Conservation (phyloP, 2,113 vertebrate species). For the Pteronura brasiliensis region DNA sequence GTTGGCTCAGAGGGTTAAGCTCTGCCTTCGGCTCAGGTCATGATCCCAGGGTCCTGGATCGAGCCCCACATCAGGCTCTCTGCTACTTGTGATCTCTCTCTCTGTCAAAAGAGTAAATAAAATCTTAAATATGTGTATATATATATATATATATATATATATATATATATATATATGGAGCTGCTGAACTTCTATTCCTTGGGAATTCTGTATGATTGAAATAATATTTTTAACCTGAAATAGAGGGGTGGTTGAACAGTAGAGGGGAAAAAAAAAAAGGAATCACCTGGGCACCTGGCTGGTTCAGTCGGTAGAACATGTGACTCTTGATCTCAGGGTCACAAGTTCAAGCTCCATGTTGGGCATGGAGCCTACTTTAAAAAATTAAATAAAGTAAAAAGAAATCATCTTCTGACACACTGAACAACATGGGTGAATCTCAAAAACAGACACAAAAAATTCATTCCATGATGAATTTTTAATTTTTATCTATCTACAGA, state of each 20-base stretch:
- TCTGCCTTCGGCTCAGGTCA: no score
- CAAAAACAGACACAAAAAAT: not conserved
- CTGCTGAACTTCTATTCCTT: not conserved
- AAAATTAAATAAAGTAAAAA: not conserved
- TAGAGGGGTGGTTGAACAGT: not conserved
- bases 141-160: no score
- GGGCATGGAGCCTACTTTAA: not conserved
- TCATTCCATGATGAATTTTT: not conserved
- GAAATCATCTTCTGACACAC: not conserved
- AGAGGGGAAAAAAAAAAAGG: not conserved
- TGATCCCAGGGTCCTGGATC: no score
- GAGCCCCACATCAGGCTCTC: no score
- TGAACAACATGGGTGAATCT: not conserved
- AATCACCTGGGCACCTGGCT: not conserved
- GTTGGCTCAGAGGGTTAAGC: no score
- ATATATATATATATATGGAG: no score
- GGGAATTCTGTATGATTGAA: not conserved
- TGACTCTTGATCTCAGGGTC: not conserved
- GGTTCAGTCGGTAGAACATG: not conserved
- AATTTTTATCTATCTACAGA: not conserved
- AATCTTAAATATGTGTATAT: no score
- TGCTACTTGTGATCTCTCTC: no score
- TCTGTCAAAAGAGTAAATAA: no score
- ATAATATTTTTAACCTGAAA: conserved; percentile 15
- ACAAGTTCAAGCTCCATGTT: not conserved